A percentile compares a stretch with the other conserved stretches of the same genome.
Evolutionary conservation across 2,797 vertebrate genomes (phyloP).

Genomic region (Austrolebias charrua): DNA sequence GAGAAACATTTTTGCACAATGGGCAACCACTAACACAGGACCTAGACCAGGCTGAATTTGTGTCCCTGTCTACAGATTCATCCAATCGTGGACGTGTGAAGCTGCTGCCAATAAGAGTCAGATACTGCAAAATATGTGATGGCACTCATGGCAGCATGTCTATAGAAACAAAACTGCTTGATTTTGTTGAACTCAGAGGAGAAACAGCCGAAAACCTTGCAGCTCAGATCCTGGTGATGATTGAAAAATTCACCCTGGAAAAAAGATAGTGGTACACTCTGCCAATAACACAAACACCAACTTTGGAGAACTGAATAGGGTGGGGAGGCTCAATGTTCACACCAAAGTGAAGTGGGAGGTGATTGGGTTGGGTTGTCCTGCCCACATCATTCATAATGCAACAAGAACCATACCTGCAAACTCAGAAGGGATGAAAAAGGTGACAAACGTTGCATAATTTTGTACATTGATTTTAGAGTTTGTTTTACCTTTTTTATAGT

Average conservation of each 20-base stretch:
- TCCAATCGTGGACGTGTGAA: neutral
- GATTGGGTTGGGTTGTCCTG: neutral
- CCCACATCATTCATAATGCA: too few species aligned
- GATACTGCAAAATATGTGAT: neutral
- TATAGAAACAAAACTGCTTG: too few species aligned
- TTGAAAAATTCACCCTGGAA: neutral
- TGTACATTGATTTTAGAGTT: too few species aligned
- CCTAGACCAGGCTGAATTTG: neutral
- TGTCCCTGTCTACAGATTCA: neutral
- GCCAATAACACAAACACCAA: neutral
- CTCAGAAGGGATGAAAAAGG: too few species aligned
- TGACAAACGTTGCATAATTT: too few species aligned
- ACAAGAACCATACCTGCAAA: too few species aligned
- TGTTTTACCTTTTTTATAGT: too few species aligned
- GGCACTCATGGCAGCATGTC: neutral
- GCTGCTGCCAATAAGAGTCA: neutral
- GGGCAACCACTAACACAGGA: neutral
- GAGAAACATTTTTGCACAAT: neutral
- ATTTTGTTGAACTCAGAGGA: too few species aligned
- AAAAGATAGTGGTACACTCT: neutral
- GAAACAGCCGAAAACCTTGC: too few species aligned
- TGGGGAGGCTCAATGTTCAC: neutral
- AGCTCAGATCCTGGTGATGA: neutral
- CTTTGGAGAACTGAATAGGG: conserved; percentile 1
- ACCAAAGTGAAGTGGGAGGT: neutral